phyloP scores from a whole-genome alignment of 2,797 vertebrate genomes.

The Tarsius wallacei region DNA sequence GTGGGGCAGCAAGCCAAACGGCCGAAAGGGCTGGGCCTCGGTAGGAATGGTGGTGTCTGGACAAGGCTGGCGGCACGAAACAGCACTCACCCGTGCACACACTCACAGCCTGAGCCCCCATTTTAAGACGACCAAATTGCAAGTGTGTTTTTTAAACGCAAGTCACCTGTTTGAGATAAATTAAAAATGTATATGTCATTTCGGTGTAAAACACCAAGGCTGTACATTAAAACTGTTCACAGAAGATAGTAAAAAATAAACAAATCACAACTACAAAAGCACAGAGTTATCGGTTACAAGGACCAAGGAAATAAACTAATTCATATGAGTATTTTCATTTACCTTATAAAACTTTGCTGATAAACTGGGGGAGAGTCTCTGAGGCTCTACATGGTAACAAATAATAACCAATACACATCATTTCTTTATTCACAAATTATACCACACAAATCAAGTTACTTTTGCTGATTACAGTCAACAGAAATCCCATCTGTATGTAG shows the following conservation, averaged over 20 bases:
- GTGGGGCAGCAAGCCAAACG: no score
- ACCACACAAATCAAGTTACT: conserved; percentile 76
- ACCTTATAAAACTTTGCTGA: conserved; percentile 61
- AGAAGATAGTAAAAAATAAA: conserved; percentile 61
- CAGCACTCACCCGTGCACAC: no score
- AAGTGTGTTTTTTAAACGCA: conserved; percentile 18
- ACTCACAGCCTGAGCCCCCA: not conserved
- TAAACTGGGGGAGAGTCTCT: conserved; percentile 63
- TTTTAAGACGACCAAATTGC: conserved; percentile 62
- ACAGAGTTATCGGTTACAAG: conserved; percentile 16
- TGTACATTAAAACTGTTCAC: conserved; percentile 55
- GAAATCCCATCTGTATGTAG: conserved; percentile 59
- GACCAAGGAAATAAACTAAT: conserved; percentile 37
- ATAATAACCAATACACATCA: conserved; percentile 72
- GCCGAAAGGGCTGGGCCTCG: no score
- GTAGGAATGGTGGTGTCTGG: no score
- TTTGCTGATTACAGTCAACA: conserved; percentile 82
- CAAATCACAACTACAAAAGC: conserved; percentile 50
- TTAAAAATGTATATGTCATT: conserved; percentile 41
- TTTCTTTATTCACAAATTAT: conserved; percentile 87
- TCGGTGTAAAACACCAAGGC: conserved; percentile 69
- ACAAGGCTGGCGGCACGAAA: no score
- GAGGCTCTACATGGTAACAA: conserved; percentile 75
- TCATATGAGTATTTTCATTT: conserved; percentile 14
- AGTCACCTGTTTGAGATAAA: conserved; percentile 35